Percentiles rank a stretch among this genome's conserved stretches.
Evolutionary conservation across 2,888 invertebrate species (phyloP).

Genomic region (Sussaba pulchella): DNA sequence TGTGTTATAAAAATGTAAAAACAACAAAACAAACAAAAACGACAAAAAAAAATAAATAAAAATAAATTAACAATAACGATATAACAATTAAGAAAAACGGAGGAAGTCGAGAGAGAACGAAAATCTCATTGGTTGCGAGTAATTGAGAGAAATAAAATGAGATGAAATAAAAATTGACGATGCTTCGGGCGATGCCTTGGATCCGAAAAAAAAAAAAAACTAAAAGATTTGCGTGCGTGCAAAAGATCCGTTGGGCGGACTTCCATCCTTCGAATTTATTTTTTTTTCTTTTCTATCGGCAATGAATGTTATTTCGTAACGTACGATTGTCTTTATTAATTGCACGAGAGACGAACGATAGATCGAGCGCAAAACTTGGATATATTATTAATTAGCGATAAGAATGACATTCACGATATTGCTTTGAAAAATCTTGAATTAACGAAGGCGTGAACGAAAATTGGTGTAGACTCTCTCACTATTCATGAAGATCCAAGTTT

Average conservation of each 20-base stretch:
- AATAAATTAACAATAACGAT: constrained; percentile 65
- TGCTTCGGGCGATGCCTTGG: constrained; percentile 78
- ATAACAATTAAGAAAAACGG: constrained; percentile 63
- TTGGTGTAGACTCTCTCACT: constrained; percentile 59
- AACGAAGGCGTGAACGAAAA: constrained; percentile 52
- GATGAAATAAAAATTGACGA: constrained; percentile 64
- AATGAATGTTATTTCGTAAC: constrained; percentile 58
- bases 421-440: constrained; percentile 37
- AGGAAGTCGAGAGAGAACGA: constrained; percentile 40
- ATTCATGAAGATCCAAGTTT: constrained; percentile 65
- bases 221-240: constrained; percentile 62
- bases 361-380: constrained; percentile 46
- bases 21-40: constrained; percentile 61
- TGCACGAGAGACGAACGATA: constrained; percentile 29
- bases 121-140: constrained; percentile 44
- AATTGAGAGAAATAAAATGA: constrained; percentile 50
- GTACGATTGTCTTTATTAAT: constrained; percentile 33
- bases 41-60: constrained; percentile 61
- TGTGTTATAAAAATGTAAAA: constrained; percentile 63
- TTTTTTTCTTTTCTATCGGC: too few species aligned
- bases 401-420: constrained; percentile 59
- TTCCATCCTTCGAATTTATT: constrained; percentile 65
- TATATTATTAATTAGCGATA: constrained; percentile 53
- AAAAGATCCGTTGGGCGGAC: constrained; percentile 59
- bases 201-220: constrained; percentile 75